These are phyloP conservation scores for Chloropsis cyanopogon DNA, from an alignment of 2,113 vertebrate genomes.

Conservation along the genomic window DNA sequence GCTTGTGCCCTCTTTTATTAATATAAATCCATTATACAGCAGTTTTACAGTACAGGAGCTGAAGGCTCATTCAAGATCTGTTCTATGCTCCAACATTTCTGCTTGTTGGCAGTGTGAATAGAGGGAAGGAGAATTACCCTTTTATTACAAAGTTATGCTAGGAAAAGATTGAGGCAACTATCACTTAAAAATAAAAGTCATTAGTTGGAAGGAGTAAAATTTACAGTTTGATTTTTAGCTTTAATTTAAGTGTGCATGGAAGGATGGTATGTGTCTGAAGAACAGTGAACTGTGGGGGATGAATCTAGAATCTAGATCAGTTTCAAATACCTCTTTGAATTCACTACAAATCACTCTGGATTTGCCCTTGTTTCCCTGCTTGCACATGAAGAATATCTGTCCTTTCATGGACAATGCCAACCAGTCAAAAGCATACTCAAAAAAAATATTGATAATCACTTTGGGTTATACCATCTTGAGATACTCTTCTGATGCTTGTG, in stretches of 20 bases:
- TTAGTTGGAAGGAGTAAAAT: not conserved
- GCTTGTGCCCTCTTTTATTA: not conserved
- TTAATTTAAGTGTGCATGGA: not conserved
- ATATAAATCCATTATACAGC: not conserved
- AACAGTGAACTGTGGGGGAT: not conserved
- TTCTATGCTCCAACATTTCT: not conserved
- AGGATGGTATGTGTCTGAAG: not conserved
- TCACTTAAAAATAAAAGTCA: constrained; percentile 14
- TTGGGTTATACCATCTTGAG: not conserved
- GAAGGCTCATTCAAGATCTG: not conserved
- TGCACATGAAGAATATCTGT: not conserved
- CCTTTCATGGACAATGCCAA: not conserved
- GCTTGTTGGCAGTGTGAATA: not conserved
- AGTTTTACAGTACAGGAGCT: not conserved
- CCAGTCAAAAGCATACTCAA: not conserved
- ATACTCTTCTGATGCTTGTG: not conserved
- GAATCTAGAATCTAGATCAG: not conserved
- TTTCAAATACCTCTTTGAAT: not conserved
- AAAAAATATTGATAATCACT: not conserved
- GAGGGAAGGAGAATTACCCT: not conserved
- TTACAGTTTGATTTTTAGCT: not conserved
- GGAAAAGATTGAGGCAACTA: not conserved
- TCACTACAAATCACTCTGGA: not conserved
- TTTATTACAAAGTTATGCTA: not conserved
- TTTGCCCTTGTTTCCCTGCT: not conserved